Conservation (phyloP, 1,140 invertebrate genomes). For the Lithobius niger region DNA sequence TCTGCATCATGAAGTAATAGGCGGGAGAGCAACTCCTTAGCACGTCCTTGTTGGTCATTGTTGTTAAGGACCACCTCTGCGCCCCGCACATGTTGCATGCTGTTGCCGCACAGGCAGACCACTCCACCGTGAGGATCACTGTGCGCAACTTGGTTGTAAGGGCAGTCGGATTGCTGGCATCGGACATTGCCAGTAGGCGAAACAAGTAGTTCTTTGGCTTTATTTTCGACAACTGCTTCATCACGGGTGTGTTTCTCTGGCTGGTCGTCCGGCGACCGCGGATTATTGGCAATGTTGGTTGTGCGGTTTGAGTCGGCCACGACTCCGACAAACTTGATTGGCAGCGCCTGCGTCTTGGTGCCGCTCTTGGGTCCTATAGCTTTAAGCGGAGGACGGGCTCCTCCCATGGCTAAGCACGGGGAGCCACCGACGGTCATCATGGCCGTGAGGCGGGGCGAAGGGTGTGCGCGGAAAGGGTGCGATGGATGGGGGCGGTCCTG, state of each 20-base stretch:
- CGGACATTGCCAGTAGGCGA: not conserved
- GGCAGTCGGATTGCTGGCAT: not conserved
- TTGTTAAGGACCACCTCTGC: too few species aligned
- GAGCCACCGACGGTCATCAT: not conserved
- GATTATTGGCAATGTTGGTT: not conserved
- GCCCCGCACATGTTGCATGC: too few species aligned
- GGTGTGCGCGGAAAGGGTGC: not conserved
- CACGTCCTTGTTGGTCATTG: too few species aligned
- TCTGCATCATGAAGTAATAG: too few species aligned
- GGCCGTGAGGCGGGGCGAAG: not conserved
- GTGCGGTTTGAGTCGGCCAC: slow-evolving; percentile 20
- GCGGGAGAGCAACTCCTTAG: too few species aligned
- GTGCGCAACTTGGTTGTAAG: slow-evolving; percentile 1
- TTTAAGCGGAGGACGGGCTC: slow-evolving; percentile 11
- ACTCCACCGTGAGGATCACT: not conserved
- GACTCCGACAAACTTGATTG: slow-evolving; percentile 33
- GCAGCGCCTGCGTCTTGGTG: slow-evolving; percentile 26
- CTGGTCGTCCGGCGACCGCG: slow-evolving; percentile 19
- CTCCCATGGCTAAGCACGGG: not conserved
- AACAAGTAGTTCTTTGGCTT: slow-evolving; percentile 35
- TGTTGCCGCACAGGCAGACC: not conserved
- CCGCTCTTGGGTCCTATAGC: slow-evolving; percentile 19
- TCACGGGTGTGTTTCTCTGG: slow-evolving; percentile 37
- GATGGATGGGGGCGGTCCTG: not conserved
- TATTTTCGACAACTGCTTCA: slow-evolving; percentile 27